Evolutionary conservation across 2,113 vertebrate species (phyloP).

Genomic region (Melierax canorus): DNA sequence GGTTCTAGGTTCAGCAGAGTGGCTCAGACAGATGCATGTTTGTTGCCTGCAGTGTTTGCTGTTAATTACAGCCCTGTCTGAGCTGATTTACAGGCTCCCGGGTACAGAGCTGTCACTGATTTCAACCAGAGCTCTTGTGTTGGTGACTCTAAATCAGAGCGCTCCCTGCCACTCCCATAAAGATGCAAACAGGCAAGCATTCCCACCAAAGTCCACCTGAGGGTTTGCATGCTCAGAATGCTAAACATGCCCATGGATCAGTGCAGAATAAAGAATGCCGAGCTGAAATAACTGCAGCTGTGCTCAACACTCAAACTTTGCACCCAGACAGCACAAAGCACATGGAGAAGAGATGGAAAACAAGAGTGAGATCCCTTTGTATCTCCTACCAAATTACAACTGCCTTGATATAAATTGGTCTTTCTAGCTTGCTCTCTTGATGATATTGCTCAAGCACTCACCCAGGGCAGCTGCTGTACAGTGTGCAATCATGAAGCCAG

Average conservation of each 20-base stretch:
- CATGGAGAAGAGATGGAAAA: background rate
- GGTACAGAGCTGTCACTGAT: background rate
- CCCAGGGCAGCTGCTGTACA: slow-evolving; percentile 95
- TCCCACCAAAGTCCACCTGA: background rate
- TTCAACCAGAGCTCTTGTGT: background rate
- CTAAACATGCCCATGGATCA: background rate
- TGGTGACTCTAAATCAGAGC: background rate
- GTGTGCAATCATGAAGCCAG: slow-evolving; percentile 98
- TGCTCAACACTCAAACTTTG: background rate
- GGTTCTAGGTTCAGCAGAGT: background rate
- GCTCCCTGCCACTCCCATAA: background rate
- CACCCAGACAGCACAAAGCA: background rate
- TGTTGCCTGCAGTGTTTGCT: background rate
- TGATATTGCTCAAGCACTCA: slow-evolving; percentile 55
- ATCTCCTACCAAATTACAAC: background rate
- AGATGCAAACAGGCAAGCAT: background rate
- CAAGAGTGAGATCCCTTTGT: background rate
- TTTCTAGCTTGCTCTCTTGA: background rate
- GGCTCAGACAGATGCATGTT: background rate
- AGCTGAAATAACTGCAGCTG: background rate
- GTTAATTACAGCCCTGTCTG: background rate
- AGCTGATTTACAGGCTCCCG: background rate
- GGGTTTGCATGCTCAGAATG: background rate
- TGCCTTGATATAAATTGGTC: background rate
- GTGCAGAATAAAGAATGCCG: background rate